Conservation (phyloP, 2,888 invertebrate species). For the Himalopsyche kuldschensis region DNA sequence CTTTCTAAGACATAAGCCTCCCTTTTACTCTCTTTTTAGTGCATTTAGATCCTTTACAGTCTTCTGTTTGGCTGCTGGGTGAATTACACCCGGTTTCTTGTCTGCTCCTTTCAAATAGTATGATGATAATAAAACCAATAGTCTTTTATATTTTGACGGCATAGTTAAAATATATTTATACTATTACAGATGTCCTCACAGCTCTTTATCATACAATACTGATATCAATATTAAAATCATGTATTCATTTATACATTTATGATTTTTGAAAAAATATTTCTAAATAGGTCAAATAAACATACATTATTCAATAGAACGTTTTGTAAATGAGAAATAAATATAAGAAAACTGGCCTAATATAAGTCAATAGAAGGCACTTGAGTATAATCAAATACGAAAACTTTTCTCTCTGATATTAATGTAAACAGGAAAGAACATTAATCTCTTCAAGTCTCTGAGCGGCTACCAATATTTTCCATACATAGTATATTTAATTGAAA, state of each 20-base stretch:
- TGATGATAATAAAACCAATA: no score
- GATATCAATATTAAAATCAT: neutral
- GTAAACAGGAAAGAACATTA: neutral
- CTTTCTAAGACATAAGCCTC: no score
- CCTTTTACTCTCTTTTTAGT: no score
- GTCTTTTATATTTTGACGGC: no score
- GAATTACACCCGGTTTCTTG: no score
- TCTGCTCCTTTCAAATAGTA: no score
- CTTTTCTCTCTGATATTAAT: neutral
- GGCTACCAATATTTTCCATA: neutral
- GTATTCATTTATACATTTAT: neutral
- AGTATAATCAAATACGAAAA: neutral
- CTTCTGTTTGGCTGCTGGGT: no score
- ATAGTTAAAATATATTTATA: no score
- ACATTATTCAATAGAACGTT: neutral
- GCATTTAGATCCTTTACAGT: no score
- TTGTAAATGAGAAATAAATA: neutral
- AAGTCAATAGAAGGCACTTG: neutral
- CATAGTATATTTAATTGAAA: no score
- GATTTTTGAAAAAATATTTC: neutral
- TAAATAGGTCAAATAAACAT: neutral
- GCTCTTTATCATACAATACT: no score
- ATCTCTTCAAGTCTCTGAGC: neutral
- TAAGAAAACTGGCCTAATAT: neutral
- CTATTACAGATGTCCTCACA: no score